phyloP scores from a whole-genome alignment of 2,888 invertebrate species.

The Halocaridina rubra region DNA sequence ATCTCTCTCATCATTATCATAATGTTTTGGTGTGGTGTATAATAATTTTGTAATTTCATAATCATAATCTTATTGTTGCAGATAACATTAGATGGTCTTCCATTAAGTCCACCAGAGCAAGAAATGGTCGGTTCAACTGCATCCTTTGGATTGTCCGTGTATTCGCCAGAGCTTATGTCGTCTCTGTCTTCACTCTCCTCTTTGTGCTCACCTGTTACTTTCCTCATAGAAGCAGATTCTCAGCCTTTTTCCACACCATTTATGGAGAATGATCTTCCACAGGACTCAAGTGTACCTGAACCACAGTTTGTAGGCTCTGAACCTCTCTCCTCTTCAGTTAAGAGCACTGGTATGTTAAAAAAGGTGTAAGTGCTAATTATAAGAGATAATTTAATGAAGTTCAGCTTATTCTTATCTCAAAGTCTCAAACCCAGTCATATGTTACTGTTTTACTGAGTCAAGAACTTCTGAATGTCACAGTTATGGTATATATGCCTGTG shows the following conservation, averaged over 20 bases:
- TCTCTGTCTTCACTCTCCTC: constrained; percentile 17
- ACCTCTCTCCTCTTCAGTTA: neutral
- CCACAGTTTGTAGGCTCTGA: constrained; percentile 12
- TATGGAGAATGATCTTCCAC: neutral
- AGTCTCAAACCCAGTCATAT: too few species aligned
- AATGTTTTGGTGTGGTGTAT: too few species aligned
- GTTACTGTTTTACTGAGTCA: too few species aligned
- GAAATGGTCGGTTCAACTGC: neutral
- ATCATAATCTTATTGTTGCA: neutral
- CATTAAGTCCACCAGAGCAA: neutral
- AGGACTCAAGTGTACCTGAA: neutral
- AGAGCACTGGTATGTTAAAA: constrained; percentile 30
- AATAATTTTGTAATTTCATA: neutral
- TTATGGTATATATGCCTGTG: too few species aligned
- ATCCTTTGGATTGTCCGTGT: neutral
- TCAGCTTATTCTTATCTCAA: too few species aligned
- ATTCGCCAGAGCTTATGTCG: constrained; percentile 10
- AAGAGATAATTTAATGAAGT: too few species aligned
- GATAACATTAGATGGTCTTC: neutral
- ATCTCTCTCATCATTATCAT: too few species aligned
- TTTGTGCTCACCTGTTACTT: neutral
- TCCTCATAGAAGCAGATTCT: neutral
- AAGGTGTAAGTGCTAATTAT: too few species aligned
- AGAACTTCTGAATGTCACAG: too few species aligned
- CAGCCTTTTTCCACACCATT: neutral